Conservation (phyloP, 1,140 invertebrate genomes). For the Temnothorax curvispinosus region DNA sequence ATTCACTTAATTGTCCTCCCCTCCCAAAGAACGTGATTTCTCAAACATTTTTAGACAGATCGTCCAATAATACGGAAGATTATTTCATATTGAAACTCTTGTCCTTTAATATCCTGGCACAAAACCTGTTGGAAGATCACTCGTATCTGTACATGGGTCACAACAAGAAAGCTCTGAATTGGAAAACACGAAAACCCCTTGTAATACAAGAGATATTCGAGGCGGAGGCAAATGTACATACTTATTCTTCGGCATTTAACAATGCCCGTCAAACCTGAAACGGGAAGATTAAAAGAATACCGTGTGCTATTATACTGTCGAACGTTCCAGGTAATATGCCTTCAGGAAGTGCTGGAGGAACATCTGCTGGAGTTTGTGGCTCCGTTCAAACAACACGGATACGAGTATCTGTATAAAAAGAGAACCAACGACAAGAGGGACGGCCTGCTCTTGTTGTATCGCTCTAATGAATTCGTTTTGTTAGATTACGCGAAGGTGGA, state of each 20-base stretch:
- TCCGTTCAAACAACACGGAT: conserved; percentile 85
- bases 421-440: conserved; percentile 83
- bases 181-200: conserved; percentile 89
- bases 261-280: background rate
- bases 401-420: conserved; percentile 84
- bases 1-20: conserved; percentile 12
- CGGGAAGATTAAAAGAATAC: background rate
- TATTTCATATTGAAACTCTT: conserved; percentile 85
- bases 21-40: conserved; percentile 2
- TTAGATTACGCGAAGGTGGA: conserved; percentile 85
- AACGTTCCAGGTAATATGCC: conserved; percentile 90
- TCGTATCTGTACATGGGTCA: conserved; percentile 90
- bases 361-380: conserved; percentile 89
- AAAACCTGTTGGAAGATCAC: conserved; percentile 92
- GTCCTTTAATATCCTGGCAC: conserved; percentile 96
- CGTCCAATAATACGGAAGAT: conserved; percentile 68
- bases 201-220: conserved; percentile 90
- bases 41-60: conserved; percentile 70
- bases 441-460: conserved; percentile 81
- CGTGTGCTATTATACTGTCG: conserved; percentile 45
- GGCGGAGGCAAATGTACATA: conserved; percentile 91
- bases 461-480: conserved; percentile 77
- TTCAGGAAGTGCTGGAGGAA: conserved; percentile 95
- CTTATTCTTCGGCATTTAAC: conserved; percentile 19
- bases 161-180: conserved; percentile 87